Percentiles rank a stretch among this genome's conserved stretches.
These are phyloP conservation scores for Drosophila planitibia DNA, from an alignment of 2,888 invertebrate species.

Conservation along the genomic window DNA sequence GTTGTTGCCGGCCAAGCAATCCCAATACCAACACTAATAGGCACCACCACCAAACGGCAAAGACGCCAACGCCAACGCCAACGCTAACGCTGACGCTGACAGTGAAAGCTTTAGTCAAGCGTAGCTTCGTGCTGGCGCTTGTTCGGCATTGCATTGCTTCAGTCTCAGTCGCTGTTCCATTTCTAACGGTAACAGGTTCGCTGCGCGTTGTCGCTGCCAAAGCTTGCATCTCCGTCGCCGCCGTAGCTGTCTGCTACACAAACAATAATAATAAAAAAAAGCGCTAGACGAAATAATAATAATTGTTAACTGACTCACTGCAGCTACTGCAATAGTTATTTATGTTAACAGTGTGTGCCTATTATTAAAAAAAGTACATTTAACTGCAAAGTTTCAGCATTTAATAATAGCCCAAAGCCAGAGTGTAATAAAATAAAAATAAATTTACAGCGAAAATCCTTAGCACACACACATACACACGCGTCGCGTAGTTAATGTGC, in stretches of 20 bases:
- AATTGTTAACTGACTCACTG: slow-evolving; percentile 52
- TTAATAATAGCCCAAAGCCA: slow-evolving; percentile 14
- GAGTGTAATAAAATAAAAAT: slow-evolving; percentile 72
- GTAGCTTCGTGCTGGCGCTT: slow-evolving; percentile 38
- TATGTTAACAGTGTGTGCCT: slow-evolving; percentile 19
- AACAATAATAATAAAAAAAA: slow-evolving; percentile 74
- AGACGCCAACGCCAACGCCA: slow-evolving; percentile 16
- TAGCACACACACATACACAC: slow-evolving; percentile 52
- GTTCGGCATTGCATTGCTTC: slow-evolving; percentile 45
- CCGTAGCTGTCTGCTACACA: slow-evolving; percentile 62
- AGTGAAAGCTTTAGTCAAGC: slow-evolving; percentile 54
- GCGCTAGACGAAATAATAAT: slow-evolving; percentile 72
- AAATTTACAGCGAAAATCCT: slow-evolving; percentile 73
- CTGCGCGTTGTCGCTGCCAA: slow-evolving; percentile 34
- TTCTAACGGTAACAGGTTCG: slow-evolving; percentile 62
- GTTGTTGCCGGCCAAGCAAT: slow-evolving; percentile 45
- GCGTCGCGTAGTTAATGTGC: slow-evolving; percentile 33
- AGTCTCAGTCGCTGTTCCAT: slow-evolving; percentile 56
- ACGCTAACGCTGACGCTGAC: slow-evolving; percentile 29
- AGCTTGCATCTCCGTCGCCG: slow-evolving; percentile 41
- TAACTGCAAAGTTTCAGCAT: slow-evolving; percentile 2
- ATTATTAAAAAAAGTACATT: slow-evolving; percentile 23
- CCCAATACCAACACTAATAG: slow-evolving; percentile 28
- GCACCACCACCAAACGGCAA: slow-evolving; percentile 9
- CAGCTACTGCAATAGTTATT: slow-evolving; percentile 12